Percentiles rank a stretch among this genome's conserved stretches.
phyloP scores from a whole-genome alignment of 2,113 vertebrate genomes.

The Bubalus kerabau region DNA sequence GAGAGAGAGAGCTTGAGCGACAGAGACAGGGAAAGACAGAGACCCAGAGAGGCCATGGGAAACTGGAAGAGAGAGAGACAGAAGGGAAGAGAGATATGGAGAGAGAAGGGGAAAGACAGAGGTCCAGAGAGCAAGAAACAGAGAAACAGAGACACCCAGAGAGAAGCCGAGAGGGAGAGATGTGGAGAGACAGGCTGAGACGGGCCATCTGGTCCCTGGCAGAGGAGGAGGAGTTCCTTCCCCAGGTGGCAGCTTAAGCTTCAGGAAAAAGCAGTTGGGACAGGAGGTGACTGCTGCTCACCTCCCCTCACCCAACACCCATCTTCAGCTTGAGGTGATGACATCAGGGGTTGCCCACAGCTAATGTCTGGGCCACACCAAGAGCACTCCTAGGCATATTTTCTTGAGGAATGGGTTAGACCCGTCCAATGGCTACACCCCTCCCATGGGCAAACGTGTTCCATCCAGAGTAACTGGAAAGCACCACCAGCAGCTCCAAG shows the following conservation, averaged over 20 bases:
- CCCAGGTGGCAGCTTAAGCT: not conserved
- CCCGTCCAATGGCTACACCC: not conserved
- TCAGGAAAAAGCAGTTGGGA: not conserved
- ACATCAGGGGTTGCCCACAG: accelerated
- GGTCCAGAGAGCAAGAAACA: not conserved
- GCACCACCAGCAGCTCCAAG: not conserved
- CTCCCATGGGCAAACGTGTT: not conserved
- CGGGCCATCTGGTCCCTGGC: not conserved
- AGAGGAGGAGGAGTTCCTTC: not conserved
- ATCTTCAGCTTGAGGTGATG: not conserved
- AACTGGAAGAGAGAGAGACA: not conserved
- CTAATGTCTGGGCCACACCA: no score
- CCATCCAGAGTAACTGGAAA: not conserved
- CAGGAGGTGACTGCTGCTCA: not conserved
- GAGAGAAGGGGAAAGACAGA: not conserved
- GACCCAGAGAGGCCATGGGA: not conserved
- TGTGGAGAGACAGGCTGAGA: not conserved
- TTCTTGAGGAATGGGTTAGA: not conserved
- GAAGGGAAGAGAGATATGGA: no score
- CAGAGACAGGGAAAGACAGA: not conserved
- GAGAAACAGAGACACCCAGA: not conserved
- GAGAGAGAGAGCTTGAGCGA: not conserved
- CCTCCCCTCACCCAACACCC: not conserved
- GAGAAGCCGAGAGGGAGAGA: not conserved
- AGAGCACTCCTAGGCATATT: not conserved